These are phyloP conservation scores for Augochlorella aurata DNA, from an alignment of 2,888 invertebrate species.

Conservation along the genomic window DNA sequence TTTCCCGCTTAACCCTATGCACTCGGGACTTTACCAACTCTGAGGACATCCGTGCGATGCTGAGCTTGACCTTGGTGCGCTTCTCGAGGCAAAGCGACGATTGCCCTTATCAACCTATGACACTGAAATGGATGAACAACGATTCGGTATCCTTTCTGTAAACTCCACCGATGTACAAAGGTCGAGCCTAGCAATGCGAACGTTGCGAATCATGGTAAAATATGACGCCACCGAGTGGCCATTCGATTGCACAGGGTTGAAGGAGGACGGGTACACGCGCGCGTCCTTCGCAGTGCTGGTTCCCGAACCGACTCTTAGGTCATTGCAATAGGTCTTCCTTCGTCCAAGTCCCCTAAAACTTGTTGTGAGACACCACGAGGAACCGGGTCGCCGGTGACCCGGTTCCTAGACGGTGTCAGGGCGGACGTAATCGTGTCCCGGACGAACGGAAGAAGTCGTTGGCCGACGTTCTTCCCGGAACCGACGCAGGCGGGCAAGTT, in stretches of 20 bases:
- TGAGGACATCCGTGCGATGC: too few species aligned
- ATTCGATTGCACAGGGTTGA: neutral
- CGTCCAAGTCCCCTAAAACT: constrained; percentile 34
- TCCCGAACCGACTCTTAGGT: constrained; percentile 66
- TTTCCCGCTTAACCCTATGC: neutral
- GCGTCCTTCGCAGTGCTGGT: constrained; percentile 31
- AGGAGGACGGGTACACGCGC: neutral
- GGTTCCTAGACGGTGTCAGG: neutral
- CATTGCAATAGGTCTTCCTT: constrained; percentile 66
- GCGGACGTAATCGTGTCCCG: neutral
- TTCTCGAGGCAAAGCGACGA: too few species aligned
- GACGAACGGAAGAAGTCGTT: constrained; percentile 9
- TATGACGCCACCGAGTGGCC: neutral
- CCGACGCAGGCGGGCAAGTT: constrained; percentile 54
- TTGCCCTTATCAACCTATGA: too few species aligned
- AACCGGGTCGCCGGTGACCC: neutral
- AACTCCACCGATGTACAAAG: too few species aligned
- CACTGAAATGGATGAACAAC: too few species aligned
- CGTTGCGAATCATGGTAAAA: too few species aligned
- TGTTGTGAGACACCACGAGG: neutral
- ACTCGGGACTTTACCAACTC: neutral
- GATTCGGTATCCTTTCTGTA: too few species aligned
- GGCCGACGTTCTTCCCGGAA: constrained; percentile 53
- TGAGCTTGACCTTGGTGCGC: too few species aligned
- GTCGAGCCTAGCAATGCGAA: too few species aligned